Conservation (phyloP, 2,113 vertebrate genomes). For the Chiloscyllium plagiosum region DNA sequence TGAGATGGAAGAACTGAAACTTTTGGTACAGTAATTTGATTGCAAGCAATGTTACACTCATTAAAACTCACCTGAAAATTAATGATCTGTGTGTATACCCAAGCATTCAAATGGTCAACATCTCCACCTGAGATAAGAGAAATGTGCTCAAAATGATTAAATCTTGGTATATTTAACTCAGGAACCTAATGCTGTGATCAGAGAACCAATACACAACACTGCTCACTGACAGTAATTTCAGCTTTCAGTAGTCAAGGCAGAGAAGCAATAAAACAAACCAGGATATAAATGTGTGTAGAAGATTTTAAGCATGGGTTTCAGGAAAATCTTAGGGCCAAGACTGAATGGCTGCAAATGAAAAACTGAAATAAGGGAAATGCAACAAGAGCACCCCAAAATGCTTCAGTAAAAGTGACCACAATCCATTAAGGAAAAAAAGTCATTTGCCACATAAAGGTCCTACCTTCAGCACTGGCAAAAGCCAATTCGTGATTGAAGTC, state of each 20-base stretch:
- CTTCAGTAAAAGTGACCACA: too few species aligned
- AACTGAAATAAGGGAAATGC: too few species aligned
- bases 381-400: too few species aligned
- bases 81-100: neutral
- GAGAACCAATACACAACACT: conserved; percentile 73
- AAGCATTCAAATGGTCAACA: neutral
- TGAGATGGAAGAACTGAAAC: too few species aligned
- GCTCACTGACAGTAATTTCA: conserved; percentile 82
- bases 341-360: too few species aligned
- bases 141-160: neutral
- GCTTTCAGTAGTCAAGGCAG: conserved; percentile 43
- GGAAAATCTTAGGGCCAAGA: neutral
- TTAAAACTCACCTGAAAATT: neutral
- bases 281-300: too few species aligned
- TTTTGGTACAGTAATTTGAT: too few species aligned
- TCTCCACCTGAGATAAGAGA: neutral
- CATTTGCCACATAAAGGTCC: neutral
- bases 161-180: neutral
- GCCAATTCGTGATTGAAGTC: neutral
- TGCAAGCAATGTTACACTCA: neutral
- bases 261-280: too few species aligned
- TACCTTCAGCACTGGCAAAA: neutral
- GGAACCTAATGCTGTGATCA: conserved; percentile 49
- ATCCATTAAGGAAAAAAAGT: neutral
- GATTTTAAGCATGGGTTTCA: too few species aligned